These are phyloP conservation scores for Cinclus cinclus DNA, from an alignment of 2,113 vertebrate species.

Conservation along the genomic window DNA sequence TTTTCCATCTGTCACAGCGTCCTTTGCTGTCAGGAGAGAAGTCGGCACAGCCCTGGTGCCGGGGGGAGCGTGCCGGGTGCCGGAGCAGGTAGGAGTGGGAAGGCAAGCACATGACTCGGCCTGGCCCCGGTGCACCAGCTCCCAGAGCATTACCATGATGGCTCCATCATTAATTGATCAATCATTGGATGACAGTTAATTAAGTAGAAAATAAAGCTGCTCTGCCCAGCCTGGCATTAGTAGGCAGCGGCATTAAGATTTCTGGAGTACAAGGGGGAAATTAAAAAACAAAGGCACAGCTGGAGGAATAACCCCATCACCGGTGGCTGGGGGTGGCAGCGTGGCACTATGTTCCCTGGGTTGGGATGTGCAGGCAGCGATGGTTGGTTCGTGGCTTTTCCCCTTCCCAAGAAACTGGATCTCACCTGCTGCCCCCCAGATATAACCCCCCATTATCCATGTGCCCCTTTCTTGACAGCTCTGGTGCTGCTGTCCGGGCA, in stretches of 20 bases:
- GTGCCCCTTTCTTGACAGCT: neutral
- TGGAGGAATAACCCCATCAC: neutral
- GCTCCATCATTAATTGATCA: slow-evolving; percentile 65
- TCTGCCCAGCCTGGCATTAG: slow-evolving; percentile 58
- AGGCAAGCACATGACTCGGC: neutral
- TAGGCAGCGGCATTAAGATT: slow-evolving; percentile 28
- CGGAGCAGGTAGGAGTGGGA: slow-evolving; percentile 41
- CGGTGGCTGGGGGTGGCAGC: neutral
- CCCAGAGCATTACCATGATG: slow-evolving; percentile 32
- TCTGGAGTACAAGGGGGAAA: slow-evolving; percentile 46
- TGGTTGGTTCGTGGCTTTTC: neutral
- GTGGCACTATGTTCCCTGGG: neutral
- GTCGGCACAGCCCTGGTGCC: neutral
- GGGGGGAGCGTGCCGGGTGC: neutral
- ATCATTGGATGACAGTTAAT: slow-evolving; percentile 62
- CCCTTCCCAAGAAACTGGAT: neutral
- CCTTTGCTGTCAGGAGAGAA: slow-evolving; percentile 54
- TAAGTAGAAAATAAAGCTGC: slow-evolving; percentile 66
- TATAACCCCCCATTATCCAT: rapidly evolving
- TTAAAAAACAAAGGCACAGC: slow-evolving; percentile 43
- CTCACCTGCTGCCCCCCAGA: neutral
- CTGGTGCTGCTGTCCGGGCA: rapidly evolving
- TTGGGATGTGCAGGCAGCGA: rapidly evolving
- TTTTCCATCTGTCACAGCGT: slow-evolving; percentile 51
- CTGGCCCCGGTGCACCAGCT: neutral